Evolutionary conservation across 2,888 invertebrate genomes (phyloP), one percentile per base, ranked within the genome.

Genomic region (Yponomeuta plumbellus): DNA sequence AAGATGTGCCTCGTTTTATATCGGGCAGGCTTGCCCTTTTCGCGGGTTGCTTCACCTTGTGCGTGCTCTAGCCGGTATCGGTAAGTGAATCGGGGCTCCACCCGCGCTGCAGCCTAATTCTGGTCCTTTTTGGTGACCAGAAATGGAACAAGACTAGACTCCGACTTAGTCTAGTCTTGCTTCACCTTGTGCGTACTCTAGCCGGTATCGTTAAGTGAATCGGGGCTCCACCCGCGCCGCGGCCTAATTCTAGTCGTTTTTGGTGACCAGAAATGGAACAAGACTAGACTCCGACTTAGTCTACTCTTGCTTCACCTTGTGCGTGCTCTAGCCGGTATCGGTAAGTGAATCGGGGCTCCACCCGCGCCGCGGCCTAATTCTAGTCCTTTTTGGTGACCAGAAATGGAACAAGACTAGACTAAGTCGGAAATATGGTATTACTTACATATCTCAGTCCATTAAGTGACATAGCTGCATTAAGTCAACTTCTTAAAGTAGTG

Each of bases 291-390:
- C n/a, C n/a, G n/a, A n/a, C n/a, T n/a, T n/a, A n/a, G n/a, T n/a
- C n/a, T n/a, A n/a, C n/a, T n/a, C n/a, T 88, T 87, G 86, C 88
- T 73, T 89, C 88, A 90, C 90, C 89, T 89, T 89, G 89, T 86
- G 88, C 85, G 83, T 84, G 81, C 75, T 76, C 77, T 75, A 52
- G 78, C 71, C 74, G 78, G 76, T 80, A 81, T 81, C 80, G 77
- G 70, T 74, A 52, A 52, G 44, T 52, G 79, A 73, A 84, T 84
- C 83, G 81, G 78, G 73, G 76, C 75, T 76, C 17, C 39, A n/a
- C 58, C 17, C n/a, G 62, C 34, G 40, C 61, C 61, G 61, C 61
- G 61, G 5, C 23, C 64, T 22, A 17, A 17, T 52, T 52, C 44
- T 52, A 52, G 44, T 17, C 4, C 44, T 52, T 52, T 52, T 17